A percentile compares a stretch with the other conserved stretches of the same genome.
phyloP scores from a whole-genome alignment of 1,140 invertebrate genomes.

The Leguminivora glycinivorella region DNA sequence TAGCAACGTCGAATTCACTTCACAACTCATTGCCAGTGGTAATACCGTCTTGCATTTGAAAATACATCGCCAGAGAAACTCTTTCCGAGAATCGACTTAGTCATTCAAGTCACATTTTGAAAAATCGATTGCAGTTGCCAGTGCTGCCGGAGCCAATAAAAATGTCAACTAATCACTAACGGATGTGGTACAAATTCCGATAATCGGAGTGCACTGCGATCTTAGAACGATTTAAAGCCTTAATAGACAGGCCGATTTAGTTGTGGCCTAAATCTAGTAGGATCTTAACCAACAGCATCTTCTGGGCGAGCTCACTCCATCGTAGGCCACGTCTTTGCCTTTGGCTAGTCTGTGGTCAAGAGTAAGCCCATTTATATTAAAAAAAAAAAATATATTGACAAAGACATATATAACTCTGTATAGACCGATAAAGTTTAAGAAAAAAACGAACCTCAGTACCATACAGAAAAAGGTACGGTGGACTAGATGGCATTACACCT shows the following conservation, averaged over 20 bases:
- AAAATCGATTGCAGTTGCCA: slow-evolving; percentile 7
- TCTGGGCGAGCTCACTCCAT: too few species aligned
- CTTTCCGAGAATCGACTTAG: background rate
- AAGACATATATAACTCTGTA: too few species aligned
- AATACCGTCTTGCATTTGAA: background rate
- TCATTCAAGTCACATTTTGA: background rate
- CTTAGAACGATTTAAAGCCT: background rate
- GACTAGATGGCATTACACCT: too few species aligned
- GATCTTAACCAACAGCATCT: too few species aligned
- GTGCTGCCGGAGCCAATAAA: background rate
- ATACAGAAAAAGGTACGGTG: too few species aligned
- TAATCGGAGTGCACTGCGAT: slow-evolving; percentile 3
- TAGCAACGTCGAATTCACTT: too few species aligned
- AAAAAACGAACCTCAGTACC: too few species aligned
- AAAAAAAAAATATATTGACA: too few species aligned
- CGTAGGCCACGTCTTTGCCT: too few species aligned
- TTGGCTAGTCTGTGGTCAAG: too few species aligned
- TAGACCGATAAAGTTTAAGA: too few species aligned
- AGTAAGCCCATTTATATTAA: too few species aligned
- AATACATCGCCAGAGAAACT: background rate
- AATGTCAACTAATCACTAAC: slow-evolving; percentile 4
- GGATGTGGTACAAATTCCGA: background rate
- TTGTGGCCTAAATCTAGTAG: background rate
- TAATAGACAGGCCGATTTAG: background rate
- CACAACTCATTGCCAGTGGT: background rate